These are phyloP conservation scores for Diarsia rubi DNA, from an alignment of 2,888 invertebrate genomes.

Conservation along the genomic window DNA sequence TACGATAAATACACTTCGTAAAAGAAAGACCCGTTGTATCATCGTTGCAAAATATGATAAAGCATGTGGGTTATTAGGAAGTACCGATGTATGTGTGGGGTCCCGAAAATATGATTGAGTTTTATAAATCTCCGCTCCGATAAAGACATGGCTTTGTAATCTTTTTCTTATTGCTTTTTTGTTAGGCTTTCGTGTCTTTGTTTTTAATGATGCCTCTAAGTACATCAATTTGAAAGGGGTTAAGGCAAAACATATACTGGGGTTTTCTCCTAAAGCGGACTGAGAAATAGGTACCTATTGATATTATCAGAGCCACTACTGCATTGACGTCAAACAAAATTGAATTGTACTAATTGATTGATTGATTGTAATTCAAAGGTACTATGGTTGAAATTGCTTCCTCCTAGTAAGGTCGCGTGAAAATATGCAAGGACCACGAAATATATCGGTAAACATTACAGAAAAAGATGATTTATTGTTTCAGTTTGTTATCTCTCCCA, in stretches of 20 bases:
- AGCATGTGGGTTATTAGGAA: constrained; percentile 25
- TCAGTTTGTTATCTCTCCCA: not conserved
- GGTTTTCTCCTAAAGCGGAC: not conserved
- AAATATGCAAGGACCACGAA: not conserved
- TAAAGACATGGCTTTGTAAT: constrained; percentile 34
- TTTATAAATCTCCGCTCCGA: constrained; percentile 43
- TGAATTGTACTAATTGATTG: too few relatives aligned
- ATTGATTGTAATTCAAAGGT: not conserved
- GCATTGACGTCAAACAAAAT: not conserved
- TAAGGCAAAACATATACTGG: not conserved
- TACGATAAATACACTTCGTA: not conserved
- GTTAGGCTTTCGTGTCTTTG: constrained; percentile 1
- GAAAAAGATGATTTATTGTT: not conserved
- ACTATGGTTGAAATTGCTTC: not conserved
- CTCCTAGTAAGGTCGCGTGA: not conserved
- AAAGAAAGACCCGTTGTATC: not conserved
- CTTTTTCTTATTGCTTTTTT: constrained; percentile 46
- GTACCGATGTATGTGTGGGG: constrained; percentile 34
- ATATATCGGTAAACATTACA: not conserved
- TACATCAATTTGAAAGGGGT: not conserved
- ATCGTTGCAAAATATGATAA: constrained; percentile 37
- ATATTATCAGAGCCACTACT: not conserved
- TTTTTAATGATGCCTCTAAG: not conserved
- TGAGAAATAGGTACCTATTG: not conserved
- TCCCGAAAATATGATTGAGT: constrained; percentile 53